phyloP scores from a whole-genome alignment of 2,113 vertebrate species.

The Anas platyrhynchos region DNA sequence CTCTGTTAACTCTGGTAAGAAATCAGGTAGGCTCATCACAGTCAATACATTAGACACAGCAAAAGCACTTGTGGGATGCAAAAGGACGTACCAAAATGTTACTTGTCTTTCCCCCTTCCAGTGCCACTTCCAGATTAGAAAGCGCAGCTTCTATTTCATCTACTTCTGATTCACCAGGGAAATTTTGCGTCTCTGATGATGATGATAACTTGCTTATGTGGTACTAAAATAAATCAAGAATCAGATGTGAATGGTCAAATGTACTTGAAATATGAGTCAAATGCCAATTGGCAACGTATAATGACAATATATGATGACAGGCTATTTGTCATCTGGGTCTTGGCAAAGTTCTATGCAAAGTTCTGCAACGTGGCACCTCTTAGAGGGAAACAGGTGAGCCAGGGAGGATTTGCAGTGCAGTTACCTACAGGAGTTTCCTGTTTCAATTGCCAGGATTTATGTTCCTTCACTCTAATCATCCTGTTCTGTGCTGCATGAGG shows the following conservation, averaged over 20 bases:
- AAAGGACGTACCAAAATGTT: constrained; percentile 84
- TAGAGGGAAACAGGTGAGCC: neutral
- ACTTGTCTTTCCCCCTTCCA: constrained; percentile 87
- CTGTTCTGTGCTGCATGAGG: neutral
- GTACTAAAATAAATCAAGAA: constrained; percentile 80
- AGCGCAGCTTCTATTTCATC: constrained; percentile 97
- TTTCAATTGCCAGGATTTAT: neutral
- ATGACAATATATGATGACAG: neutral
- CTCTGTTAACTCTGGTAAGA: neutral
- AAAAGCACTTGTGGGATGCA: neutral
- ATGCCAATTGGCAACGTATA: neutral
- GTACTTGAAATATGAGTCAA: neutral
- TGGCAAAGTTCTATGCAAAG: neutral
- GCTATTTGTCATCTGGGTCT: neutral
- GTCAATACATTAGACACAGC: neutral
- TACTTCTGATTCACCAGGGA: constrained; percentile 83
- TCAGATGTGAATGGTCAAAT: neutral
- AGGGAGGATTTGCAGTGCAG: neutral
- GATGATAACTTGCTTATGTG: constrained; percentile 91
- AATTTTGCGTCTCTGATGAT: constrained; percentile 81
- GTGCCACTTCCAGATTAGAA: constrained; percentile 91
- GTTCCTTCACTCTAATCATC: neutral
- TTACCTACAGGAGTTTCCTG: neutral
- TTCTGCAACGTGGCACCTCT: neutral
- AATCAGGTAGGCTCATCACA: neutral